Base-by-base conservation (phyloP, 2,888 invertebrate genomes). In the Cryptocephalus moraei region DNA sequence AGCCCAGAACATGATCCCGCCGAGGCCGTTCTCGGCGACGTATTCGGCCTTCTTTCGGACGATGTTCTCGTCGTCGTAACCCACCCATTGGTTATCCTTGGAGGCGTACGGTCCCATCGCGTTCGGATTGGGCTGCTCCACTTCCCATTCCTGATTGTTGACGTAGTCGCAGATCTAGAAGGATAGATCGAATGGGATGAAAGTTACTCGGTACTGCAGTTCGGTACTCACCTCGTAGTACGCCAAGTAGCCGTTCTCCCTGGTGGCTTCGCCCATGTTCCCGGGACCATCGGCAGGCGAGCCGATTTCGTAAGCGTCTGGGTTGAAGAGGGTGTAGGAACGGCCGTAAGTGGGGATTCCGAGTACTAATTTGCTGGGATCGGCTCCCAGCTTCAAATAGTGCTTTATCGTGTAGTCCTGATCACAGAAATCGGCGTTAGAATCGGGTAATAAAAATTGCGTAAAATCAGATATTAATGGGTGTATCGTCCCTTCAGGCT, bases 1-100 rank as follows among this genome's bases (percentile, higher is more conserved):
- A 0, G 92, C 88, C 90, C 90, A 91, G 71, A 89, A 89, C 90
- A 90, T 90, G 43, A 90, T 89, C 63, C 93, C 93, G 58, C 93
- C 93, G 22, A 93, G 76, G 45, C 82, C 81, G 55, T 87, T 84
- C 50, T 90, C 84, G 33, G 83, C 86, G 1, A 90, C 92, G 64
- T 91, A 93, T 59, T 84, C 80, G 0, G 89, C 84, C 76, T 94
- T 92, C 63, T 80, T 81, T 62, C 77, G 79, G 0, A 88, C 89
- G 41, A 91, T 90, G 9, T 81, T 81, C 54, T 87, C 81, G 61
- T 93, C 93, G 62, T 93, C 93, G 64, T 90, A 93, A 0, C 92
- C 91, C 1, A 93, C 92, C 93, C 93, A 94, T 69, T 92, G 92
- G 69, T 91, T 86, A 14, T 81, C 88, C 54, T 80, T 81, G 68